Evolutionary conservation across 1,140 invertebrate species (phyloP).

Genomic region (Macrocentrus cingulum): DNA sequence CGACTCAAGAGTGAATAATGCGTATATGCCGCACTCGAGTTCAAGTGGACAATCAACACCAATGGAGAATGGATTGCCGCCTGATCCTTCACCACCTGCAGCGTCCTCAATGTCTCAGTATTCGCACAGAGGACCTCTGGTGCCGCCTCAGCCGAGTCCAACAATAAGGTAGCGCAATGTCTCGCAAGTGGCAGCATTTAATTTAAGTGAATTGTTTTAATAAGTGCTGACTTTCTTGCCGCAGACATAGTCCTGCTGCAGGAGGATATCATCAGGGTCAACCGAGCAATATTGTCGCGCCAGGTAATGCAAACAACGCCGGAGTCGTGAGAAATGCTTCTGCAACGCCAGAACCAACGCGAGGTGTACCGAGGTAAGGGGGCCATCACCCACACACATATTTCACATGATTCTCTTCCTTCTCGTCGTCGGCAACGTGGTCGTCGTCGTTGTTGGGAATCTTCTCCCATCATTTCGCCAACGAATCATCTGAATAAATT

Average conservation of each 20-base stretch:
- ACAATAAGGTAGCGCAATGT: slow-evolving; percentile 56
- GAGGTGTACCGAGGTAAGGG: slow-evolving; percentile 51
- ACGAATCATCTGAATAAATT: slow-evolving; percentile 25
- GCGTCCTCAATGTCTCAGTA: slow-evolving; percentile 49
- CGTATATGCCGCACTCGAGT: slow-evolving; percentile 51
- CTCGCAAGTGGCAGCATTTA: no score
- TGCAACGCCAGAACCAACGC: slow-evolving; percentile 52
- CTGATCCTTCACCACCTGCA: slow-evolving; percentile 53
- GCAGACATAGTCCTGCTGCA: slow-evolving; percentile 51
- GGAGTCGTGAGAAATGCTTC: slow-evolving; percentile 56
- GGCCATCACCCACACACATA: slow-evolving; percentile 13
- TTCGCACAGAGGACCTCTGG: slow-evolving; percentile 53
- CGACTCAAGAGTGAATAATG: slow-evolving; percentile 47
- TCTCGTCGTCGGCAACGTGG: slow-evolving; percentile 1
- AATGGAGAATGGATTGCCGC: slow-evolving; percentile 60
- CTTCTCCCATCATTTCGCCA: slow-evolving; percentile 8
- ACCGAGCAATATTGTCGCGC: slow-evolving; percentile 51
- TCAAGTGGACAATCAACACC: slow-evolving; percentile 45
- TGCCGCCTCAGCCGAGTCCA: slow-evolving; percentile 57
- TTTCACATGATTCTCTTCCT: slow-evolving; percentile 8
- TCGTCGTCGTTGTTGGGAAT: slow-evolving; percentile 6
- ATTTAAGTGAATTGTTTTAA: no score
- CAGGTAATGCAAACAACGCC: slow-evolving; percentile 48
- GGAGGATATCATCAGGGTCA: slow-evolving; percentile 52
- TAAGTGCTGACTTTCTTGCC: neutral